Conservation (phyloP, 2,888 invertebrate genomes). For the Tridacna crocea region DNA sequence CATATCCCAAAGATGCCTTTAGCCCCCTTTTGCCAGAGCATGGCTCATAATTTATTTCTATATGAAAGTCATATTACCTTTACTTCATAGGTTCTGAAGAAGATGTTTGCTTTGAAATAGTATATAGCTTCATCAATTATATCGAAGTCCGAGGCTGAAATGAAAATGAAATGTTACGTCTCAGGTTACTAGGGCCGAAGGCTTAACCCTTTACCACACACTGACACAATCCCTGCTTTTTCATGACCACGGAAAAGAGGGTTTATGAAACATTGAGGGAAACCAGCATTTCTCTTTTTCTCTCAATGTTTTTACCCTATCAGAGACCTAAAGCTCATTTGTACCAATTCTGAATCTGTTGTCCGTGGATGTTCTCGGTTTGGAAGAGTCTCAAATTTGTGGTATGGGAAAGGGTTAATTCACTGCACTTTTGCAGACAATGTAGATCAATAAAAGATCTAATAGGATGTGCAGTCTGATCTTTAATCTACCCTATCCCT, state of each 20-base stretch:
- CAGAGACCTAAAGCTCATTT: neutral
- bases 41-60: too few relatives aligned
- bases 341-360: too few relatives aligned
- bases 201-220: neutral
- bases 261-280: neutral
- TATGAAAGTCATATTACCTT: conserved; percentile 88
- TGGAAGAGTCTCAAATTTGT: too few relatives aligned
- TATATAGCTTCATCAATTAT: conserved; percentile 98
- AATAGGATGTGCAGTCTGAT: too few relatives aligned
- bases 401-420: too few relatives aligned
- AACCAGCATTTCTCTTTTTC: neutral
- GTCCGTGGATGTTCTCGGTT: too few relatives aligned
- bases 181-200: too few relatives aligned
- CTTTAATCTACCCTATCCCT: too few relatives aligned
- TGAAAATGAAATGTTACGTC: conserved; percentile 40
- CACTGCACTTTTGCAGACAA: too few relatives aligned
- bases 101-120: conserved; percentile 99
- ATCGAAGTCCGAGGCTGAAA: conserved; percentile 90
- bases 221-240: neutral
- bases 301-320: neutral
- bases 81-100: conserved; percentile 99
- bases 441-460: too few relatives aligned
- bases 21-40: too few relatives aligned
- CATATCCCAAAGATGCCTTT: too few relatives aligned
- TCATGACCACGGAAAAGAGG: neutral